Base-by-base conservation (phyloP, 2,888 invertebrate genomes). In the Leucophenga maculata region DNA sequence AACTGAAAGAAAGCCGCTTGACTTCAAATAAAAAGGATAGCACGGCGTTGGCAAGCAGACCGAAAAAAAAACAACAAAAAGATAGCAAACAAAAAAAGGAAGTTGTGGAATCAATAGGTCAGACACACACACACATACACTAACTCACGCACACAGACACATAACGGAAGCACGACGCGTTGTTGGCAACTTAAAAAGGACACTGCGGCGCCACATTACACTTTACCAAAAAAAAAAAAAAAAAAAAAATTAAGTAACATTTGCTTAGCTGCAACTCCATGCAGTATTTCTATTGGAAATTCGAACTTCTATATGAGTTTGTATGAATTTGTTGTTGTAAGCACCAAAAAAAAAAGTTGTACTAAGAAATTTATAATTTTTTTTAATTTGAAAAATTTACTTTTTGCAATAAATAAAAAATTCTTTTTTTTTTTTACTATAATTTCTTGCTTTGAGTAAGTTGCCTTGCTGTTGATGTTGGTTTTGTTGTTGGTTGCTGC, bases 41-140 rank as follows among this genome's bases (percentile, higher is more conserved):
- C 52, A n/a, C 54, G 55, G 65, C 32, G 46, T 16, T 20, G 46
- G 9, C 39, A 55, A 55, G 22, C 13, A 22, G 13, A 55, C 22
- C 14, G 22, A 55, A 55, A 55, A 39, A 20, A 54, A 52, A 65
- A 48, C 11, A 18, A 6, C 26, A 65, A 32, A 31, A 54, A 32
- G 13, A 65, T 50, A 54, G 31, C 52, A 65, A 39, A 26, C 54
- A 65, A 22, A 55, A n/a, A 55, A 22, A 18, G 54, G 54, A 55
- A 55, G 54, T 55, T 55, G 54, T 78, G 80, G 71, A 82, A 83
- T 82, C 77, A 82, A 84, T 82, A 80, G 83, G 83, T 76, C 83
- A 75, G 74, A 80, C 70, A 72, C 57, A 65, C 68, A 70, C 54
- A 59, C 54, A 62, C 50, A 69, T 59, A 50, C 67, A 55, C 55